Percentiles rank a stretch among this genome's conserved stretches.
These are phyloP conservation scores for Lithodes maja DNA, from an alignment of 2,888 invertebrate species.

Conservation along the genomic window DNA sequence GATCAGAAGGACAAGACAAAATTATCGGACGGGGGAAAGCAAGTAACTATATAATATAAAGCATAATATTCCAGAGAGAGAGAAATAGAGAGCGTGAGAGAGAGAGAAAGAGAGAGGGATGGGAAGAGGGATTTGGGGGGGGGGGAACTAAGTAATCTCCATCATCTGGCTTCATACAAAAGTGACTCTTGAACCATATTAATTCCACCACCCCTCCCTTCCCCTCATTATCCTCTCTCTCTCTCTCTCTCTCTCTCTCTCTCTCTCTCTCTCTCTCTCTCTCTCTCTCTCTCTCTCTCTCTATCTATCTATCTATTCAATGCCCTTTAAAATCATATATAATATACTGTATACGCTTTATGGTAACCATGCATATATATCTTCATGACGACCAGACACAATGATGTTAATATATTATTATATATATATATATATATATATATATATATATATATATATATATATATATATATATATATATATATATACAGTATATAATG, in stretches of 20 bases:
- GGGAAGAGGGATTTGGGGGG: neutral
- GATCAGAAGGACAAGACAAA: no score
- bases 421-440: no score
- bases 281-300: neutral
- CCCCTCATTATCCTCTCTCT: neutral
- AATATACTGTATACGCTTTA: no score
- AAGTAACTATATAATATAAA: no score
- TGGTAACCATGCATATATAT: no score
- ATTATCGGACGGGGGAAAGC: no score
- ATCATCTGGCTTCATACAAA: conserved; percentile 1
- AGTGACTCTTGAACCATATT: conserved; percentile 1
- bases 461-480: no score
- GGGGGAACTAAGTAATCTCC: neutral
- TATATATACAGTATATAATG: no score
- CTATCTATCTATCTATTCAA: neutral
- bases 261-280: neutral
- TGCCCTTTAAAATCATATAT: no score
- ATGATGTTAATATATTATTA: no score
- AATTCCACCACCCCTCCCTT: neutral
- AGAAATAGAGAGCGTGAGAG: neutral
- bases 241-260: neutral
- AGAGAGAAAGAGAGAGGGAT: neutral
- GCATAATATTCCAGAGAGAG: neutral
- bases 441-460: no score
- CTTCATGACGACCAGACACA: no score